Evolutionary conservation across 2,113 vertebrate genomes (phyloP).

Genomic region (Scopus umbretta): DNA sequence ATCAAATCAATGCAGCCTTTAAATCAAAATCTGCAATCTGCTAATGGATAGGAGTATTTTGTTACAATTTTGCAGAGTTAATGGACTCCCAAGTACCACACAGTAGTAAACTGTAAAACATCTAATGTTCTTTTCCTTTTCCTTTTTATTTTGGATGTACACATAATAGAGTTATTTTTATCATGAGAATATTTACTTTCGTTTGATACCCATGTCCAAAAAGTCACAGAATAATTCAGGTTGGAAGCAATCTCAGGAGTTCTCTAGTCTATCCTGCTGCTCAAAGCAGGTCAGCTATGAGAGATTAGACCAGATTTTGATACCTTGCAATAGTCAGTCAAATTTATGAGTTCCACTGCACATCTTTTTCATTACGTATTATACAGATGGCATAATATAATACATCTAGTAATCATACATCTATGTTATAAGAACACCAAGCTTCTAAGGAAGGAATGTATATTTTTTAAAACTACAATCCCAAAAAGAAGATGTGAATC

Average conservation of each 20-base stretch:
- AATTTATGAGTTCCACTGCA: not conserved
- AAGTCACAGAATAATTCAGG: not conserved
- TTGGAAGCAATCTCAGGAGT: not conserved
- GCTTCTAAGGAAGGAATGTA: not conserved
- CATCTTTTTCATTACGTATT: not conserved
- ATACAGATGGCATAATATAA: not conserved
- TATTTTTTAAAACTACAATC: not conserved
- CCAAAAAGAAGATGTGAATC: not conserved
- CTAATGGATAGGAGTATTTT: not conserved
- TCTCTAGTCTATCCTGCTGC: not conserved
- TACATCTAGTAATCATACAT: not conserved
- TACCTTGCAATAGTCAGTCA: not conserved
- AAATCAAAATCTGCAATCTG: not conserved
- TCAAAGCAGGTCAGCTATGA: not conserved
- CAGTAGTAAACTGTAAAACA: not conserved
- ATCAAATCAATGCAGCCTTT: no score
- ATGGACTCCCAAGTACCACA: not conserved
- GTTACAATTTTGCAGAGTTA: not conserved
- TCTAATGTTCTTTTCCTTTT: not conserved
- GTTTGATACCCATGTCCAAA: not conserved
- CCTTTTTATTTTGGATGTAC: not conserved
- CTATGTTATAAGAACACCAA: not conserved
- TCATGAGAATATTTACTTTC: not conserved
- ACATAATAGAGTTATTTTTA: not conserved
- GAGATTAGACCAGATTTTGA: not conserved